Percentiles rank a stretch among this genome's conserved stretches.
Conservation (phyloP, 2,797 vertebrate species). For the Limosa lapponica region DNA sequence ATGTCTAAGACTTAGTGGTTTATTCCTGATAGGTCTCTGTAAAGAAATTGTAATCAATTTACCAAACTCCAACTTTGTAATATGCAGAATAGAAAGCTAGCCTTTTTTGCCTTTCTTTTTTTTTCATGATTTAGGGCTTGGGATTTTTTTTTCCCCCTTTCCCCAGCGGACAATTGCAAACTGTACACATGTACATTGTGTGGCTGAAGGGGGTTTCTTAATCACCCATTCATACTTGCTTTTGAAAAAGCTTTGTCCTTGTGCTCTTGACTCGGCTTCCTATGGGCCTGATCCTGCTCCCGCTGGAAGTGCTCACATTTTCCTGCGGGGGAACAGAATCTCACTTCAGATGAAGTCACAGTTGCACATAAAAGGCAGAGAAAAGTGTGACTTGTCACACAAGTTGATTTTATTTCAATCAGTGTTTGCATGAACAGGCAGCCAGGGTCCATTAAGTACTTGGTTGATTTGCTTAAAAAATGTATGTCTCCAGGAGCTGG, state of each 20-base stretch:
- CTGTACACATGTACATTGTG: slow-evolving; percentile 10
- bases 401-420: slow-evolving; percentile 16
- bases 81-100: slow-evolving; percentile 55
- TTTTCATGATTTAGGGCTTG: slow-evolving; percentile 42
- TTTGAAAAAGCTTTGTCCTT: slow-evolving; percentile 41
- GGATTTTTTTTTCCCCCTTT: background rate
- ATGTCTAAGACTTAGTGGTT: slow-evolving; percentile 80
- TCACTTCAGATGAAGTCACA: slow-evolving; percentile 20
- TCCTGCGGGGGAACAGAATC: background rate
- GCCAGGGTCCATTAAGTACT: slow-evolving; percentile 48
- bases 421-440: slow-evolving; percentile 35
- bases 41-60: slow-evolving; percentile 81
- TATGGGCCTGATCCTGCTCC: background rate
- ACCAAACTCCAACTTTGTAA: slow-evolving; percentile 72
- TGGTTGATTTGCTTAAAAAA: slow-evolving; percentile 63
- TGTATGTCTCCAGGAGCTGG: slow-evolving; percentile 42
- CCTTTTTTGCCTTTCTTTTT: background rate
- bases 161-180: slow-evolving; percentile 38
- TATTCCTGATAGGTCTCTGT: slow-evolving; percentile 77
- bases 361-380: slow-evolving; percentile 43
- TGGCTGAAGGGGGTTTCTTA: slow-evolving; percentile 12
- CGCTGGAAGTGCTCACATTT: background rate
- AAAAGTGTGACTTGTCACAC: slow-evolving; percentile 62
- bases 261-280: slow-evolving; percentile 30
- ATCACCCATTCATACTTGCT: slow-evolving; percentile 23